Conservation (phyloP, 2,113 vertebrate species). For the Saguinus imperator region DNA sequence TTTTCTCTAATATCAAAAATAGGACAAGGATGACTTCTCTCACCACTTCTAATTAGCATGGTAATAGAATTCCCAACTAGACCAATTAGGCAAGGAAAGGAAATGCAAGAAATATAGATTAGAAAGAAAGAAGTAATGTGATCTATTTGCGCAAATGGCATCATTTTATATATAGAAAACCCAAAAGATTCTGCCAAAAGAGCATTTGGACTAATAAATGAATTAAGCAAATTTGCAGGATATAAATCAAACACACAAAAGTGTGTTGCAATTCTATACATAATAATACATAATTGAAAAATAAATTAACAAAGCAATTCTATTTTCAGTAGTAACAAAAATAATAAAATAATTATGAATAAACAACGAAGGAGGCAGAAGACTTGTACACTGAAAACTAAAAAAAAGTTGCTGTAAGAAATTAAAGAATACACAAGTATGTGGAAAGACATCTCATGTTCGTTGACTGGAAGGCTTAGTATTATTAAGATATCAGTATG, state of each 20-base stretch:
- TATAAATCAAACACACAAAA: neutral
- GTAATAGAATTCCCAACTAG: neutral
- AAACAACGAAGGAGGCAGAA: neutral
- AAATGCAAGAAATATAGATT: neutral
- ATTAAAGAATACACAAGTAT: neutral
- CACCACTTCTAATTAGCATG: neutral
- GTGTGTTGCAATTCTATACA: neutral
- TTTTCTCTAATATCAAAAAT: neutral
- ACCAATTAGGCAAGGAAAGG: neutral
- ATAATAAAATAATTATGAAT: neutral
- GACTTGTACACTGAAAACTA: neutral
- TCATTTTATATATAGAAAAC: neutral
- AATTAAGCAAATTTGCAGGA: neutral
- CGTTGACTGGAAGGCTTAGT: neutral
- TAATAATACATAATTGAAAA: neutral
- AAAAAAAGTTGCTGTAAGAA: neutral
- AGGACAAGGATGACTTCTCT: neutral
- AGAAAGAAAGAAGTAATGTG: neutral
- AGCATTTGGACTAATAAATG: neutral
- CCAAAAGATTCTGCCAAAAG: neutral
- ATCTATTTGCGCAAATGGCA: neutral
- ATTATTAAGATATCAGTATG: neutral
- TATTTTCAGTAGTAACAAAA: neutral
- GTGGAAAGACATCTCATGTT: neutral
- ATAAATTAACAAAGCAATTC: neutral